These are phyloP conservation scores for Prionace glauca DNA, from an alignment of 2,797 vertebrate genomes.

Conservation along the genomic window DNA sequence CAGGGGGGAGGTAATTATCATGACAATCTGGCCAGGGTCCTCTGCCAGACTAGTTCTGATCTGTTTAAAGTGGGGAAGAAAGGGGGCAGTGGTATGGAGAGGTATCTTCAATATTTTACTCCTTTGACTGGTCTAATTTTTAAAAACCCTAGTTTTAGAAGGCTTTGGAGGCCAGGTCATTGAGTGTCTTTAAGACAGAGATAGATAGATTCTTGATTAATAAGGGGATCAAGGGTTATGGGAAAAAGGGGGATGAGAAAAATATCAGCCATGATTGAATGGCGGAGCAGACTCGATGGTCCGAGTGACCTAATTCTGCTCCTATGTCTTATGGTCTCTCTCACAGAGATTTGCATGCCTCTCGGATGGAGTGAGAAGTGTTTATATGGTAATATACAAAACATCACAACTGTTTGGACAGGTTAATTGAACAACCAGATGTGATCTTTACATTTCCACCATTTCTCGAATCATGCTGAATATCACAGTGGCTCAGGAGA, in stretches of 20 bases:
- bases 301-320: too few relatives aligned
- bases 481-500: neutral
- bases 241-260: too few relatives aligned
- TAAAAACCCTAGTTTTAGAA: neutral
- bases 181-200: too few relatives aligned
- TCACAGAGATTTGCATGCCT: neutral
- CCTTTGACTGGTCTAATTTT: neutral
- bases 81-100: too few relatives aligned
- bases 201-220: too few relatives aligned
- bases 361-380: neutral
- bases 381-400: neutral
- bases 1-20: neutral
- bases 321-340: neutral
- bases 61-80: neutral
- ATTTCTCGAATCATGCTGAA: neutral
- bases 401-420: neutral
- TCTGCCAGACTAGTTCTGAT: neutral
- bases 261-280: too few relatives aligned
- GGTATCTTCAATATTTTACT: neutral
- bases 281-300: too few relatives aligned
- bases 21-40: neutral
- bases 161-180: too few relatives aligned
- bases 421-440: neutral
- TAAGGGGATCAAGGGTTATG: too few relatives aligned
- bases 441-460: neutral